Percentiles rank a stretch among this genome's conserved stretches.
Evolutionary conservation across 1,140 invertebrate genomes (phyloP).

Genomic region (Pogonognathellus flavescens): DNA sequence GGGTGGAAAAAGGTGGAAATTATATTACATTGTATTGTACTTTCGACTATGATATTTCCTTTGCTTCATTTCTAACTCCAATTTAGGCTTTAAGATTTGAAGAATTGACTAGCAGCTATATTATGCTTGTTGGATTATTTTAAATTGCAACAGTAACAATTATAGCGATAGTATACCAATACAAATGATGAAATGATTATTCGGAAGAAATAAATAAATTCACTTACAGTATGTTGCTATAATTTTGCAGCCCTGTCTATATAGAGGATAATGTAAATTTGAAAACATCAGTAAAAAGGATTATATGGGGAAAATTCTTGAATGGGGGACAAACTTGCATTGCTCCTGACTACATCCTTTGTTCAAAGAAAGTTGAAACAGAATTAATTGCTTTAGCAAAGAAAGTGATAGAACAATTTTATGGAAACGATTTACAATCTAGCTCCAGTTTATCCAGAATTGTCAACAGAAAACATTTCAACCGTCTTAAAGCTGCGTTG

Average conservation of each 20-base stretch:
- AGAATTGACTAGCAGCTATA: too few relatives aligned
- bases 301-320: slow-evolving; percentile 87
- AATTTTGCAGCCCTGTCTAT: not conserved
- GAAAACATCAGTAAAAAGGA: slow-evolving; percentile 80
- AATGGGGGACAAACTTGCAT: slow-evolving; percentile 81
- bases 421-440: slow-evolving; percentile 71
- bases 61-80: too few relatives aligned
- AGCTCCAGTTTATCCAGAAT: slow-evolving; percentile 89
- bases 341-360: slow-evolving; percentile 77
- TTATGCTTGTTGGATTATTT: too few relatives aligned
- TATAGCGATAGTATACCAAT: too few relatives aligned
- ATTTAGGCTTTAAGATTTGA: too few relatives aligned
- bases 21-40: too few relatives aligned
- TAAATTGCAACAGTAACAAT: too few relatives aligned
- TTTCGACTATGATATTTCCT: too few relatives aligned
- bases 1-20: slow-evolving; percentile 58
- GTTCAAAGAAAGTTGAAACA: slow-evolving; percentile 69
- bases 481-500: slow-evolving; percentile 44
- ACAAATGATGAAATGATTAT: too few relatives aligned
- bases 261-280: slow-evolving; percentile 68
- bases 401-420: slow-evolving; percentile 73
- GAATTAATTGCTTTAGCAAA: slow-evolving; percentile 68
- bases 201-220: too few relatives aligned
- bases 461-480: slow-evolving; percentile 85
- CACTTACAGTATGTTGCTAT: too few relatives aligned